Conservation (phyloP, 2,797 vertebrate species). For the Chaunax sp. region DNA sequence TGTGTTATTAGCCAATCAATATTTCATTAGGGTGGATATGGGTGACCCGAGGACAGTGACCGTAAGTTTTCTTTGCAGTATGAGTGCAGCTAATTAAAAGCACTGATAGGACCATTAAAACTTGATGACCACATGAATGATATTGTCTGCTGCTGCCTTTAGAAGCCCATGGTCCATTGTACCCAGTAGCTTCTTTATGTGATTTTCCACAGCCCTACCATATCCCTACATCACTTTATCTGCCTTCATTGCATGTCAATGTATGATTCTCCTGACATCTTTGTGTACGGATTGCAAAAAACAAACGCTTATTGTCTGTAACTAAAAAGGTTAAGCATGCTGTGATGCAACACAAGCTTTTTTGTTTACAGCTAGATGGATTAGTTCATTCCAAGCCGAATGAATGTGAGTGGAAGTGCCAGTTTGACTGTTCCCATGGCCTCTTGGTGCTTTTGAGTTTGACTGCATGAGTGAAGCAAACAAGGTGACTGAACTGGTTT, state of each 20-base stretch:
- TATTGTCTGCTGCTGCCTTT: slow-evolving; percentile 54
- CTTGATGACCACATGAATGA: slow-evolving; percentile 56
- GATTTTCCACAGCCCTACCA: slow-evolving; percentile 21
- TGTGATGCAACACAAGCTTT: slow-evolving; percentile 63
- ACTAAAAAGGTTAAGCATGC: slow-evolving; percentile 43
- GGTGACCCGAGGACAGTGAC: slow-evolving; percentile 16
- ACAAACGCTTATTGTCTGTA: slow-evolving; percentile 30
- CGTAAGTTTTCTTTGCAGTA: slow-evolving; percentile 30
- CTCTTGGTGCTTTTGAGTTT: slow-evolving; percentile 12
- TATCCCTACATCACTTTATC: slow-evolving; percentile 22
- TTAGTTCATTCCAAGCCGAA: slow-evolving; percentile 58
- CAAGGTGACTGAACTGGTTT: slow-evolving; percentile 16
- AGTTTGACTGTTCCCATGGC: slow-evolving; percentile 36
- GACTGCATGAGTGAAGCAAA: slow-evolving; percentile 24
- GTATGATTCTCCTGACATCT: slow-evolving; percentile 12
- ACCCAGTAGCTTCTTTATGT: slow-evolving; percentile 31
- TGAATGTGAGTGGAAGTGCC: slow-evolving; percentile 47
- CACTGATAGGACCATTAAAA: slow-evolving; percentile 57
- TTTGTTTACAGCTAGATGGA: slow-evolving; percentile 49
- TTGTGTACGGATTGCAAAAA: slow-evolving; percentile 25
- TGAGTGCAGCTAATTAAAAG: slow-evolving; percentile 60
- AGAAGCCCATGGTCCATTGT: slow-evolving; percentile 38
- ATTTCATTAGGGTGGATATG: slow-evolving; percentile 55
- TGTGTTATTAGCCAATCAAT: slow-evolving; percentile 61
- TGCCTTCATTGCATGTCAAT: slow-evolving; percentile 19